These are phyloP conservation scores for Protonibea diacanthus DNA, from an alignment of 2,797 vertebrate genomes.

Conservation along the genomic window DNA sequence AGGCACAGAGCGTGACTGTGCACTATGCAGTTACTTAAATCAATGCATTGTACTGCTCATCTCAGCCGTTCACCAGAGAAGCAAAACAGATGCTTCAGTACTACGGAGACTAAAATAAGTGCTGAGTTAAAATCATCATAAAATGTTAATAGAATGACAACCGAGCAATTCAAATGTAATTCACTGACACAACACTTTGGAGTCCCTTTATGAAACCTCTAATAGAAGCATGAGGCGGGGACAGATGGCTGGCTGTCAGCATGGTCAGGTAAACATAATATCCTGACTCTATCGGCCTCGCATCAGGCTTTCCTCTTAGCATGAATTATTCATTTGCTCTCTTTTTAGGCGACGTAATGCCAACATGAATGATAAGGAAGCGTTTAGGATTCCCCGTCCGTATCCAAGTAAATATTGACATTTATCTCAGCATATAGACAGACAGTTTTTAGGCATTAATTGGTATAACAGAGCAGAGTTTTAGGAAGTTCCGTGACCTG, in stretches of 20 bases:
- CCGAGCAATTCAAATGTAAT: slow-evolving; percentile 12
- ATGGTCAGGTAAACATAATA: slow-evolving; percentile 56
- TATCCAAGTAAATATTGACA: slow-evolving; percentile 51
- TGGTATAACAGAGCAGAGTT: slow-evolving; percentile 12
- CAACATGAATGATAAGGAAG: slow-evolving; percentile 48
- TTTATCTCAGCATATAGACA: slow-evolving; percentile 28
- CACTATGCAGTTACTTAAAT: slow-evolving; percentile 71
- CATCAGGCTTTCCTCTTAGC: slow-evolving; percentile 51
- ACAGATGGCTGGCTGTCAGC: slow-evolving; percentile 42
- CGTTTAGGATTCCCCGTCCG: slow-evolving; percentile 44
- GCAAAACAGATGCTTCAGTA: slow-evolving; percentile 32
- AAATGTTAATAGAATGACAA: slow-evolving; percentile 26
- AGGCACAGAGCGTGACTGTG: slow-evolving; percentile 66
- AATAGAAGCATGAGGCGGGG: slow-evolving; percentile 16
- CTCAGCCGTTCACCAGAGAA: slow-evolving; percentile 18
- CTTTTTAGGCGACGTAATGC: slow-evolving; percentile 52
- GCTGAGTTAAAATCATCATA: slow-evolving; percentile 5
- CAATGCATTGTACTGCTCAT: slow-evolving; percentile 62
- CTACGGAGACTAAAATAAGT: slow-evolving; percentile 3
- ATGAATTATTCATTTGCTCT: slow-evolving; percentile 67
- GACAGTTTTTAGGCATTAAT: slow-evolving; percentile 32
- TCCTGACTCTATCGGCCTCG: slow-evolving; percentile 36
- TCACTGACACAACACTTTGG: slow-evolving; percentile 10
- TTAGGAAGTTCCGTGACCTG: slow-evolving; percentile 3
- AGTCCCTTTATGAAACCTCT: slow-evolving; percentile 37